Evolutionary conservation across 2,113 vertebrate species (phyloP).

Genomic region (Tachuris rubrigastra): DNA sequence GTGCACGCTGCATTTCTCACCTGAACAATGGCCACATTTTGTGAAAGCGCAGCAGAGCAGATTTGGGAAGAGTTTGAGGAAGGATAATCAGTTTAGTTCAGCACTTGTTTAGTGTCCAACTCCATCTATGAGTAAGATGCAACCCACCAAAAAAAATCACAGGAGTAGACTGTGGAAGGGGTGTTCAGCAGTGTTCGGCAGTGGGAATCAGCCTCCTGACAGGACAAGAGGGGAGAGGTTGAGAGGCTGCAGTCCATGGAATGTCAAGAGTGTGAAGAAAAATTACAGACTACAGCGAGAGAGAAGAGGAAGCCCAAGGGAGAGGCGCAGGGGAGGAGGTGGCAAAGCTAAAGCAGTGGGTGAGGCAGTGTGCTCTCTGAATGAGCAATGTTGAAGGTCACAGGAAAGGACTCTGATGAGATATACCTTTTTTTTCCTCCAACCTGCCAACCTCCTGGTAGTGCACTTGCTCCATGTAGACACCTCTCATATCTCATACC

Average conservation of each 20-base stretch:
- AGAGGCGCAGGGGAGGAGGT: rapidly evolving
- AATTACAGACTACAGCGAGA: not conserved
- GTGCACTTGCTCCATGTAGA: rapidly evolving
- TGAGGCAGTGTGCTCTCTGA: not conserved
- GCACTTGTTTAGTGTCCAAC: not conserved
- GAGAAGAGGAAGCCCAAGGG: not conserved
- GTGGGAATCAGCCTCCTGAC: not conserved
- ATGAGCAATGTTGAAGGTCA: not conserved
- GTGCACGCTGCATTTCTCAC: rapidly evolving
- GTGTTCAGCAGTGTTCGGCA: rapidly evolving
- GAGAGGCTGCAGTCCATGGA: not conserved
- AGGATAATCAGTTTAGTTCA: not conserved
- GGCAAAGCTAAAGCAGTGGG: rapidly evolving
- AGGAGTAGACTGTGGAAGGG: not conserved
- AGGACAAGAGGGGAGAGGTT: not conserved
- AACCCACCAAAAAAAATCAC: not conserved
- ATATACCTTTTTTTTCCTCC: not conserved
- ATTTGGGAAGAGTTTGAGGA: not conserved
- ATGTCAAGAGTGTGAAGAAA: rapidly evolving
- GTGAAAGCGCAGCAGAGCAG: not conserved
- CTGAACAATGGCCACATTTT: not conserved
- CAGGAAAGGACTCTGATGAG: not conserved
- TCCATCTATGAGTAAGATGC: no score
- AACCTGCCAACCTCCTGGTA: not conserved
- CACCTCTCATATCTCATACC: not conserved